Evolutionary conservation across 2,888 invertebrate species (phyloP).

Genomic region (Cephonodes hylas): DNA sequence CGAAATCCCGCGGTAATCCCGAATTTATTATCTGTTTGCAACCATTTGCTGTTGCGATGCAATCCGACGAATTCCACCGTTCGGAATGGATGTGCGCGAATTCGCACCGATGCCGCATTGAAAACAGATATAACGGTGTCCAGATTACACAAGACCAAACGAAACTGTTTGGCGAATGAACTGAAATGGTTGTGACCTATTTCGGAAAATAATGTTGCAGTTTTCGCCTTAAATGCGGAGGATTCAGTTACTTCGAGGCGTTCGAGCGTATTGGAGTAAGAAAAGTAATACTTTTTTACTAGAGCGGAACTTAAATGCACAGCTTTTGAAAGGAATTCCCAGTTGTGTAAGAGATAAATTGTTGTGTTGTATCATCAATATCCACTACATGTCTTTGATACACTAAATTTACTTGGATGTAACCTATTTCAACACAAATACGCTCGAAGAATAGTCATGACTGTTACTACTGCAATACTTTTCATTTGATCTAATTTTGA

Average conservation of each 20-base stretch:
- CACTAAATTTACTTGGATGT: too few species aligned
- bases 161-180: constrained; percentile 8
- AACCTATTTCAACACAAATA: too few species aligned
- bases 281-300: neutral
- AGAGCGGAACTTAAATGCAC: neutral
- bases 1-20: constrained; percentile 62
- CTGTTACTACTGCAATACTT: too few species aligned
- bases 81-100: constrained; percentile 51
- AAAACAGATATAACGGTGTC: constrained; percentile 32
- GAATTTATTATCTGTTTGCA: constrained; percentile 74
- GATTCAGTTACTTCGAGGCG: constrained; percentile 3
- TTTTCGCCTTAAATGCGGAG: neutral
- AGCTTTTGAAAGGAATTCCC: neutral
- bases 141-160: constrained; percentile 20
- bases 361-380: too few species aligned
- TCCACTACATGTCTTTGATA: too few species aligned
- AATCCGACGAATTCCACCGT: constrained; percentile 48
- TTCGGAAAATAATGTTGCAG: constrained; percentile 3
- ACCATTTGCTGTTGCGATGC: constrained; percentile 54
- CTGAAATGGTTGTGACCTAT: constrained; percentile 14
- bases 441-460: too few species aligned
- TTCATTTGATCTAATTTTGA: too few species aligned
- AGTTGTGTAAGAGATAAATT: too few species aligned
- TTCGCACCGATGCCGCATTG: constrained; percentile 43
- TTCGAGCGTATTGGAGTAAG: neutral